phyloP scores from a whole-genome alignment of 2,888 invertebrate species.

The Xylota sylvarum region DNA sequence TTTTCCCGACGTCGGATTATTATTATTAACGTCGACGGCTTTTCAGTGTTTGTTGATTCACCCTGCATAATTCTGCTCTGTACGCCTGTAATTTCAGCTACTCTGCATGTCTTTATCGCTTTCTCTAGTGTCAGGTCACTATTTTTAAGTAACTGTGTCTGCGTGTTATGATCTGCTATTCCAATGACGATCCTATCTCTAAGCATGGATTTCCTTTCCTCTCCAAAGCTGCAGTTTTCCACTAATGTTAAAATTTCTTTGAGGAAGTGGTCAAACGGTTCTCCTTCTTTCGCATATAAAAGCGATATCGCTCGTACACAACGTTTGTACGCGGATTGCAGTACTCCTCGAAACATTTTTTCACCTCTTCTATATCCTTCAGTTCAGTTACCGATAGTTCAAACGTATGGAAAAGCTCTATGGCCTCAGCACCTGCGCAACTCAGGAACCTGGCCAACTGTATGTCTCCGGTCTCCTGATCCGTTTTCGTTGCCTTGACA shows the following conservation, averaged over 20 bases:
- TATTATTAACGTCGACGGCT: no score
- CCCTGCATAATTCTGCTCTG: constrained; percentile 29
- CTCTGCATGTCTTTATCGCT: constrained; percentile 13
- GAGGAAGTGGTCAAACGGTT: constrained; percentile 17
- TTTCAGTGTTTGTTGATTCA: no score
- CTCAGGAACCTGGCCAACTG: no score
- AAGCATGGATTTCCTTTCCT: constrained; percentile 24
- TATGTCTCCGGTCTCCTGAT: no score
- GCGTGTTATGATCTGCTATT: not conserved
- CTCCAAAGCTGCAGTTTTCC: constrained; percentile 20
- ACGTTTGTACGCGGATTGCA: constrained; percentile 25
- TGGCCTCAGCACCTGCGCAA: no score
- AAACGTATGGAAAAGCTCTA: no score
- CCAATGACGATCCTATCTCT: constrained; percentile 20
- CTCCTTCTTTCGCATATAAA: constrained; percentile 8
- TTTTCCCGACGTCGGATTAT: no score
- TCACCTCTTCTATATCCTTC: no score
- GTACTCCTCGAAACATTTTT: no score
- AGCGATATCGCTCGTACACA: not conserved
- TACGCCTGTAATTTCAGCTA: constrained; percentile 12
- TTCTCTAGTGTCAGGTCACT: not conserved
- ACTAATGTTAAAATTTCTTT: constrained; percentile 15
- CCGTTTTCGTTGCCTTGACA: no score
- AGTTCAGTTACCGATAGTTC: no score
- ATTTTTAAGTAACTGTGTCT: constrained; percentile 16